Base-by-base conservation (phyloP, 2,888 invertebrate species). In the Eucera pruinosa region DNA sequence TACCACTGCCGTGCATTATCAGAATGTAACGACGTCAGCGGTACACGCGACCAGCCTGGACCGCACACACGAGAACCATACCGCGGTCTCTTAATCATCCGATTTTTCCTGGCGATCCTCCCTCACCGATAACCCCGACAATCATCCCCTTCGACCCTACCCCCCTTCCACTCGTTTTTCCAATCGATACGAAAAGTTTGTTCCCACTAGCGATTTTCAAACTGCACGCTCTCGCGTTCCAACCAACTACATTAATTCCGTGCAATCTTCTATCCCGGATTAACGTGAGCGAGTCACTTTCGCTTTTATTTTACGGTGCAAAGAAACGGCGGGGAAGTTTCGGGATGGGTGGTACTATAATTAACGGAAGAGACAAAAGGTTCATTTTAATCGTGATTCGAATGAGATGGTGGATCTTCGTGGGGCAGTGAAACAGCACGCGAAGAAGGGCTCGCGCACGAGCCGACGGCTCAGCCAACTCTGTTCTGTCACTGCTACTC, bases 381-480 rank as follows among this genome's bases (percentile, higher is more conserved):
- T 41, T 41, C 4, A 15, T 4, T 48, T 23, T 15, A 11, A 13
- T 18, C 13, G 33, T 0, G 0, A 2, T 23, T 33, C 27, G 2
- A 13, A 27, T 13, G 25, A 11, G 33, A 25, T 15, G 2, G 36
- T 9, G 2, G 27, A 9, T 6, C 13, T 11, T 7, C 6, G n/a
- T n/a, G 18, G 25, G n/a, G 25, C 13, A 15, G 9, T 5, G n/a
- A 23, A 52, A 13, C 52, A 41, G 41, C 60, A 48, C 30, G 67
- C 62, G 61, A 73, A 78, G 73, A 70, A 81, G 78, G 87, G 87
- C 69, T 15, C 7, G 89, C 86, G 91, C 90, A 89, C 89, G 89
- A 89, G 89, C 91, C 91, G 91, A 91, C 91, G 90, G 91, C 90
- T 87, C 90, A 87, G 66, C 75, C 82, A 87, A 86, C 80, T 91